These are phyloP conservation scores for Apotomis turbidana DNA, from an alignment of 2,888 invertebrate genomes.

Conservation along the genomic window DNA sequence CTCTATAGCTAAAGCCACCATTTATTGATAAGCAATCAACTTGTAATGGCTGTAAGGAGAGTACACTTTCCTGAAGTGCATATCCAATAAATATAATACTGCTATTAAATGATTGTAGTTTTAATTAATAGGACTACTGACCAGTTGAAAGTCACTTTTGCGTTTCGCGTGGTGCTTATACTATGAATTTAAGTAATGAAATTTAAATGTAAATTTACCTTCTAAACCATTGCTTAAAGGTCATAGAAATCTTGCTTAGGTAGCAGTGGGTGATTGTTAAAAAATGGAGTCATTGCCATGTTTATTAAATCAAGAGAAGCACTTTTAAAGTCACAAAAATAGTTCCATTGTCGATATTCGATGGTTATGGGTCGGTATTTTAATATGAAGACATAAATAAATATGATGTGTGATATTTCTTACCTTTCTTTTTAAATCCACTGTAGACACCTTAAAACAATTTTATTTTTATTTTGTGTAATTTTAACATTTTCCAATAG, in stretches of 20 bases:
- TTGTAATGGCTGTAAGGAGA: no score
- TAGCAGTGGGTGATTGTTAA: conserved; percentile 6
- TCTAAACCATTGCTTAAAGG: conserved; percentile 27
- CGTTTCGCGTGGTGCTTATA: conserved; percentile 18
- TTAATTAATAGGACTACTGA: background rate
- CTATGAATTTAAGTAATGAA: conserved; percentile 19
- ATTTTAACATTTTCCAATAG: no score
- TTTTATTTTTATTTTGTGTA: no score
- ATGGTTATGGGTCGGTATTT: no score
- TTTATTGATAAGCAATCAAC: no score
- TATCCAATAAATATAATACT: background rate
- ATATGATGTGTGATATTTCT: no score
- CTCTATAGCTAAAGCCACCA: no score
- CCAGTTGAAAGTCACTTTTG: conserved; percentile 19
- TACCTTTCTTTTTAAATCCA: no score
- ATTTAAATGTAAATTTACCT: conserved; percentile 23
- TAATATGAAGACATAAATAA: no score
- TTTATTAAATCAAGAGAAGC: background rate
- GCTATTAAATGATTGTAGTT: background rate
- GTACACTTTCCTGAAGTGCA: background rate
- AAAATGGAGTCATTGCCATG: background rate
- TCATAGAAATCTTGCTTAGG: conserved; percentile 24
- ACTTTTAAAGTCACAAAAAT: background rate
- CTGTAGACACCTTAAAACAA: no score
- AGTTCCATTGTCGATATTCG: no score